Percentiles rank a stretch among this genome's conserved stretches.
These are phyloP conservation scores for Erithacus rubecula DNA, from an alignment of 2,797 vertebrate genomes.

Conservation along the genomic window DNA sequence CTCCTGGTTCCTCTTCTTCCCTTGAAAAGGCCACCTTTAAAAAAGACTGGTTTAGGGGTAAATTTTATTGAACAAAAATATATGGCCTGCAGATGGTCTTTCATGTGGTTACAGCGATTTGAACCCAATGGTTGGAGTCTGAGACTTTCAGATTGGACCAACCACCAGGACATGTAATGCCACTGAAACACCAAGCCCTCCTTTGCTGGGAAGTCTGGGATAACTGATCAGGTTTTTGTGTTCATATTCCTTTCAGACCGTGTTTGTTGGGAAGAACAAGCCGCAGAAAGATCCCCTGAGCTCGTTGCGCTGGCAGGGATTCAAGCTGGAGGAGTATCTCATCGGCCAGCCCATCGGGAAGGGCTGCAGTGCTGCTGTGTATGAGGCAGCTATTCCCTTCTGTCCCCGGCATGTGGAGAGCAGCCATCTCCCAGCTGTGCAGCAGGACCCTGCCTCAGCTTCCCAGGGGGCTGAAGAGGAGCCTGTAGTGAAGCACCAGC, in stretches of 20 bases:
- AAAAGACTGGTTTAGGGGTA: not conserved
- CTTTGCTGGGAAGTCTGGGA: fast-evolving
- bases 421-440: fast-evolving
- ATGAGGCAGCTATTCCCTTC: conserved; percentile 80
- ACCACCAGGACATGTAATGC: fast-evolving
- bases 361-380: conserved; percentile 89
- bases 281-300: conserved; percentile 75
- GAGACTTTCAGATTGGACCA: not conserved
- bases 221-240: fast-evolving
- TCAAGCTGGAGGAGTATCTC: conserved; percentile 88
- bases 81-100: not conserved
- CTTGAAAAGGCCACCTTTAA: fast-evolving
- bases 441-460: fast-evolving
- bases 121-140: not conserved
- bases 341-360: conserved; percentile 89
- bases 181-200: not conserved
- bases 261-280: conserved; percentile 83
- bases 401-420: fast-evolving
- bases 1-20: not conserved
- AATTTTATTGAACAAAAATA: not conserved
- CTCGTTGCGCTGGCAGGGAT: conserved; percentile 75
- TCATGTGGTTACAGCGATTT: not conserved
- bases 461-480: not conserved
- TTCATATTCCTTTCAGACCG: conserved; percentile 68
- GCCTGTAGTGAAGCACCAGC: not conserved